These are phyloP conservation scores for Irena cyanogastra DNA, from an alignment of 2,113 vertebrate genomes.

Conservation along the genomic window DNA sequence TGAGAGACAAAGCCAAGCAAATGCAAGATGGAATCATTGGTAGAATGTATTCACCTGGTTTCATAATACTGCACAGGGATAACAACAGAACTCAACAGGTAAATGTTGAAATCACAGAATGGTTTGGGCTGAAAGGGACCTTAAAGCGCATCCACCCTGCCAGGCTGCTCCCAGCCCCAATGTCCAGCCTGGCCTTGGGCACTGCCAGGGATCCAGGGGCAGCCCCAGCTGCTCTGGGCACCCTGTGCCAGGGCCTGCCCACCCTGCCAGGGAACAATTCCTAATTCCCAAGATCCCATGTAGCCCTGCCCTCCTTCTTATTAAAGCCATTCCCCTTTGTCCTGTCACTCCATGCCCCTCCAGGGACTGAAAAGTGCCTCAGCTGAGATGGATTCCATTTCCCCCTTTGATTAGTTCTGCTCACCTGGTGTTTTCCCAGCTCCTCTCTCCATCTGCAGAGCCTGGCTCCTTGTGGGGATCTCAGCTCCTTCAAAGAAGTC, in stretches of 20 bases:
- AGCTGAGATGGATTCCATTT: neutral
- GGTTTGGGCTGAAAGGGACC: neutral
- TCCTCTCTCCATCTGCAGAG: neutral
- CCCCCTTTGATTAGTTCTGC: neutral
- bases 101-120: neutral
- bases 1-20: neutral
- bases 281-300: neutral
- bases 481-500: neutral
- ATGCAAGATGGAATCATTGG: neutral
- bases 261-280: neutral
- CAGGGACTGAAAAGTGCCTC: neutral
- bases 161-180: neutral
- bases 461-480: neutral
- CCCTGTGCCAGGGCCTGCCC: neutral
- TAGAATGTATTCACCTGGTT: neutral
- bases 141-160: neutral
- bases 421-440: neutral
- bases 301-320: rapidly evolving
- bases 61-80: neutral
- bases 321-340: neutral
- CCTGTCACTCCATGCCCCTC: neutral
- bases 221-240: neutral
- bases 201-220: neutral
- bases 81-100: neutral
- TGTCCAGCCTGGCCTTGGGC: neutral